These are phyloP conservation scores for Eulemur albifrons DNA, from an alignment of 2,797 vertebrate species.

Conservation along the genomic window DNA sequence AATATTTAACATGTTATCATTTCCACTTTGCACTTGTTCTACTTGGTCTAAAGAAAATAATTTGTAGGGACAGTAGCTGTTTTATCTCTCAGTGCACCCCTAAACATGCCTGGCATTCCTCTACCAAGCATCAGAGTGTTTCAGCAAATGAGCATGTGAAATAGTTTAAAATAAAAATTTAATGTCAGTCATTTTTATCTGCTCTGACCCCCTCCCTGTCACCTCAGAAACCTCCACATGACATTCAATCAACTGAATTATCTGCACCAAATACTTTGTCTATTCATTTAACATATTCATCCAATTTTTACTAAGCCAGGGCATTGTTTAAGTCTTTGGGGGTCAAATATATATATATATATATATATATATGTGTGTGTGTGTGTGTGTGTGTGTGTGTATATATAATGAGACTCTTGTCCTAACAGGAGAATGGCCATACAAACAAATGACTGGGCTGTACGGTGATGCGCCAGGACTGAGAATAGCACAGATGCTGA, in stretches of 20 bases:
- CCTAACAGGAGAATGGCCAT: neutral
- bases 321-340: neutral
- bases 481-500: neutral
- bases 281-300: neutral
- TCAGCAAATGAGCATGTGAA: neutral
- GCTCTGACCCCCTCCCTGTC: neutral
- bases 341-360: neutral
- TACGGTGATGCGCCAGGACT: neutral
- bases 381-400: too few species aligned
- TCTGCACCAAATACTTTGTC: neutral
- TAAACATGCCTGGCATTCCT: neutral
- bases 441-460: neutral
- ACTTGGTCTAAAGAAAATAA: neutral
- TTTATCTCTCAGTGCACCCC: neutral
- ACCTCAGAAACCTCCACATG: neutral
- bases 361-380: neutral
- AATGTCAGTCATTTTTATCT: conserved; percentile 6
- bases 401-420: neutral
- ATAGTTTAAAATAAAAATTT: neutral
- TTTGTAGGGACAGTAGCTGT: neutral
- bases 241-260: neutral
- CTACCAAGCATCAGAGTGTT: neutral
- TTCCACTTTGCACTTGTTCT: neutral
- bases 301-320: neutral
- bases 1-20: neutral